Evolutionary conservation across 30 jellyfish, hydroid and myxozoan genomes (phyloP), one percentile per base, ranked within the genome.

Genomic region (Aurelia coerulea): DNA sequence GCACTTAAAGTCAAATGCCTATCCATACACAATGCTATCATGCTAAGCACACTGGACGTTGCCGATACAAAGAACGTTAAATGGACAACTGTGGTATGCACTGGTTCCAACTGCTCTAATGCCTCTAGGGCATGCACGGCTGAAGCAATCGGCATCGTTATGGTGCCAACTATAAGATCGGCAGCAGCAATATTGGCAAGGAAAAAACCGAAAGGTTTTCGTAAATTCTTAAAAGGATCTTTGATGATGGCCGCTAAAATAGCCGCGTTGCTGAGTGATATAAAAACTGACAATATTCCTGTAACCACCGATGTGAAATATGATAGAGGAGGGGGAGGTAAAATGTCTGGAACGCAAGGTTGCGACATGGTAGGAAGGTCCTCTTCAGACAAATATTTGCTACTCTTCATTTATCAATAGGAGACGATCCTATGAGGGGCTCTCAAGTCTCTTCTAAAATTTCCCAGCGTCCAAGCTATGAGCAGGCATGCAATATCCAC

Each of bases 131-230:
- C 32, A 76, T 89, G 97, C 62, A 79, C 39, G 3, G 86, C 90
- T 50, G 84, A 86, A 12, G 92, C 79, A 19, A 94, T 70, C 6
- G 99, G 99, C 91, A 94, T 74, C 31, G 97, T 80, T 15, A 89
- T 18, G 9, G 53, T 71, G 37, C 99, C 99, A 17, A 94, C 96
- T 5, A 84, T 58, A 2, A 94, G 60, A 60, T 94, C 97, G 42
- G 97, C 90, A 9, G 78, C 90, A 1, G 99, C 97, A 66, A 86
- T 76, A 65, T 94, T 94, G 17, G 85, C 97, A 34, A 94, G 84
- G 34, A 94, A 81, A 32, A 79, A 85, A 54, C 83, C 91, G 65
- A 87, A 94, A 39, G 99, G 99, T 5, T 96, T 94, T 34, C 97
- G 88, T 16, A 94, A 90, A 52, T 75, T 89, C 63, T 78, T 76